Conservation (phyloP, 2,888 invertebrate genomes). For the Alentia gelatinosa region DNA sequence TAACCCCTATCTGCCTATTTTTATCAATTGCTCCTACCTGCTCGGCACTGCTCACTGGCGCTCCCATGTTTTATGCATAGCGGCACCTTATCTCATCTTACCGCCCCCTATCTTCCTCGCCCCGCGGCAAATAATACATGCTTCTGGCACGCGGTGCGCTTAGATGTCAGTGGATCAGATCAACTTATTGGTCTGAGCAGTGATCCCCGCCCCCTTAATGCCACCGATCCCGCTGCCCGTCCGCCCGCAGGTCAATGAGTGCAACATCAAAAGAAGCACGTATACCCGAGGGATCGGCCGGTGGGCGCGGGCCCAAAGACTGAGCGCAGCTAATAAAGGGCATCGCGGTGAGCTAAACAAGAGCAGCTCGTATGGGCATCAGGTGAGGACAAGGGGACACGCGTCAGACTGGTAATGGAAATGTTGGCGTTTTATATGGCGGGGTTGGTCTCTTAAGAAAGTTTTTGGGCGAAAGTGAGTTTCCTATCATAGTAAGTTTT, state of each 20-base stretch:
- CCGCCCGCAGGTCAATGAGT: constrained; percentile 27
- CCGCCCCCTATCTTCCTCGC: neutral
- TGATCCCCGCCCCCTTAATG: constrained; percentile 17
- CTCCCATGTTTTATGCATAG: constrained; percentile 34
- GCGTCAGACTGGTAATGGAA: too few species aligned
- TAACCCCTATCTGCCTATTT: neutral
- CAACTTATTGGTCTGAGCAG: neutral
- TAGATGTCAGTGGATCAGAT: neutral
- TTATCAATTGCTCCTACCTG: neutral
- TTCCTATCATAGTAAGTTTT: too few species aligned
- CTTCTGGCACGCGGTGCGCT: neutral
- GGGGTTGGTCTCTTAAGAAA: too few species aligned
- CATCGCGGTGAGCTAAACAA: neutral
- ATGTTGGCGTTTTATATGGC: too few species aligned
- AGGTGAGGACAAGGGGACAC: neutral
- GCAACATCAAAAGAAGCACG: neutral
- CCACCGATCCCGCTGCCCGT: neutral
- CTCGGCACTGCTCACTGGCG: neutral
- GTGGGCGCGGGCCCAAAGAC: neutral
- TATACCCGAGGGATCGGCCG: constrained; percentile 21
- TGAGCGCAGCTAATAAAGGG: neutral
- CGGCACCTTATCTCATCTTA: neutral
- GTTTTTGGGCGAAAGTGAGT: too few species aligned
- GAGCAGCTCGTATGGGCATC: neutral
- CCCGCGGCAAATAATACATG: neutral